Evolutionary conservation across 2,888 invertebrate genomes (phyloP), one percentile per base, ranked within the genome.

Genomic region (Lasius fuliginosus): DNA sequence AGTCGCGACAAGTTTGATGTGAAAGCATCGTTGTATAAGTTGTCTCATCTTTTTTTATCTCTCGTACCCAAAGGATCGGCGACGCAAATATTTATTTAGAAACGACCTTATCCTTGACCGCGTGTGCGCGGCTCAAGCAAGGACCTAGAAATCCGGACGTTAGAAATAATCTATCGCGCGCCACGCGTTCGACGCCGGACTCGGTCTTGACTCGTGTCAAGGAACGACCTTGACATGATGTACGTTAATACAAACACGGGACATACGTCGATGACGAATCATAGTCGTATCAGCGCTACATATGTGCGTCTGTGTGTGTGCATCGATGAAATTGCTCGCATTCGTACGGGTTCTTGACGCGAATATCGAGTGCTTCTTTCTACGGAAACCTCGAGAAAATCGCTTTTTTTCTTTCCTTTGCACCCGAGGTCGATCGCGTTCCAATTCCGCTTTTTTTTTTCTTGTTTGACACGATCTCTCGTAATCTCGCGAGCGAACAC

Each of bases 201-300:
- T 69, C 46, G 62, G 23, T 84, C 49, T 87, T 83, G 82, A 74
- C 84, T 83, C 85, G 85, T 87, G 88, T 88, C 88, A 88, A 89
- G 89, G 86, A 65, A 81, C 85, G 87, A 83, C 88, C 89, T 85
- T 88, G 87, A 84, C 85, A 85, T 82, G 75, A 84, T 87, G 88
- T 83, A 86, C 53, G n/a, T 53, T 53, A 87, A 89, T 86, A 75
- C 64, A 42, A 30, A 75, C 64, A 49, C 49, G 68, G 42, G 68
- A 42, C 27, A 12, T 36, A 53, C 67, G 69, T 36, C 69, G 69
- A 12, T 12, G 30, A 53, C 69, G 30, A 11, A 23, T 23, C 23
- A 23, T 23, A 23, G 23, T 23, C 23, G 6, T 27, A 27, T 60
- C 71, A 68, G 36, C 18, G 3, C 49, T 12, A 58, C 1, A 18